These are phyloP conservation scores for Sylvietta virens DNA, from an alignment of 2,113 vertebrate species.

Conservation along the genomic window DNA sequence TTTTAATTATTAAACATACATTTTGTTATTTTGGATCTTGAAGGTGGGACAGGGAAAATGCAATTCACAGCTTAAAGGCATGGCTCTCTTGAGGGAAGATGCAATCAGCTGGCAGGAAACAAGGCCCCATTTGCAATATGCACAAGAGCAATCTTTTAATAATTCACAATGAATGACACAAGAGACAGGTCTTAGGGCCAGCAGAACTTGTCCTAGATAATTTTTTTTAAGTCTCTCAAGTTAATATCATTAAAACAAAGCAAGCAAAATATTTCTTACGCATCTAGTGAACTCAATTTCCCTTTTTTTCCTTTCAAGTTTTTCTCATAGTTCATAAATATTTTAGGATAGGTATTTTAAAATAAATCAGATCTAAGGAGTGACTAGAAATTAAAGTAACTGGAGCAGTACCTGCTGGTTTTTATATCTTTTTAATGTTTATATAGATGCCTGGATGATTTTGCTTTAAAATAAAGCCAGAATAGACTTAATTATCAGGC, in stretches of 20 bases:
- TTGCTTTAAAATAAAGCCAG: neutral
- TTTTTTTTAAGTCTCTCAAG: neutral
- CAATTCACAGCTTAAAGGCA: slow-evolving; percentile 58
- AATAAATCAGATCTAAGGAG: neutral
- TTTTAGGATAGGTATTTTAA: neutral
- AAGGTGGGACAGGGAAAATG: neutral
- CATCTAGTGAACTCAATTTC: neutral
- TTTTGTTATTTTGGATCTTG: slow-evolving; percentile 69
- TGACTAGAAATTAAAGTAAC: neutral
- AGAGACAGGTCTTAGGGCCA: slow-evolving; percentile 35
- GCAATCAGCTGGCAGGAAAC: slow-evolving; percentile 70
- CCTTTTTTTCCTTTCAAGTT: neutral
- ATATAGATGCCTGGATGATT: neutral
- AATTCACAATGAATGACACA: slow-evolving; percentile 50
- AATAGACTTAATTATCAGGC: neutral
- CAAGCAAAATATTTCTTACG: neutral
- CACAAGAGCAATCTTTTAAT: slow-evolving; percentile 70
- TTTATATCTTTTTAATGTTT: neutral
- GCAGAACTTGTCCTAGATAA: slow-evolving; percentile 31
- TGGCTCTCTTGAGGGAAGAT: slow-evolving; percentile 62
- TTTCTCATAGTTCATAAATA: slow-evolving; percentile 8
- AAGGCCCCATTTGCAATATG: slow-evolving; percentile 52
- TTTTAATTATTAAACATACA: slow-evolving; percentile 73
- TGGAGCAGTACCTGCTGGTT: slow-evolving; percentile 4
- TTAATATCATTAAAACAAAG: slow-evolving; percentile 25